Conservation (phyloP, 1,140 invertebrate genomes). For the Drosophila serrata region DNA sequence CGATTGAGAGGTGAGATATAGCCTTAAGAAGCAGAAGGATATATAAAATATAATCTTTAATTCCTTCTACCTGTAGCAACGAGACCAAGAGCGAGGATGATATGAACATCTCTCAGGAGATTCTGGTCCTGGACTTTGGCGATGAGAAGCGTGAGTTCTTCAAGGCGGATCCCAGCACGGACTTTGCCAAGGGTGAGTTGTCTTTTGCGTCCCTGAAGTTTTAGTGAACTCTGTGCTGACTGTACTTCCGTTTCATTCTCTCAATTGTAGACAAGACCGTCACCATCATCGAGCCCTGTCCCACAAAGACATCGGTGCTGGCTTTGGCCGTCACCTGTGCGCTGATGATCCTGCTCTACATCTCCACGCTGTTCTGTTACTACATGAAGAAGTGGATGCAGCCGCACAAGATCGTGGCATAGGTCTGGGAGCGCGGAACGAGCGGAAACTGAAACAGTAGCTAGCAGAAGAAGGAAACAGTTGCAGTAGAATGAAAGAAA, state of each 20-base stretch:
- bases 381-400: conserved; percentile 96
- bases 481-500: conserved; percentile 14
- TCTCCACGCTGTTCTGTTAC: conserved; percentile 95
- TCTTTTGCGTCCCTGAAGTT: background rate
- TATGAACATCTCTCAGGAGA: conserved; percentile 97
- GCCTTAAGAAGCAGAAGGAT: background rate
- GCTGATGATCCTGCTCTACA: conserved; percentile 94
- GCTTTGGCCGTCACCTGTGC: conserved; percentile 95
- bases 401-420: conserved; percentile 92
- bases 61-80: conserved; percentile 66
- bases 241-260: background rate
- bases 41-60: background rate
- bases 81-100: conserved; percentile 91
- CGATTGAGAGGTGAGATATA: conserved; percentile 85
- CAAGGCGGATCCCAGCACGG: conserved; percentile 91
- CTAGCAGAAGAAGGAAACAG: conserved; percentile 1
- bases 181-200: conserved; percentile 89
- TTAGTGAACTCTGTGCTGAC: background rate
- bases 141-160: conserved; percentile 94
- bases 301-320: conserved; percentile 95
- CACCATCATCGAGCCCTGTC: conserved; percentile 94
- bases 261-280: conserved; percentile 91
- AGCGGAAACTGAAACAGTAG: conserved; percentile 18
- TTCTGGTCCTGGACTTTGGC: conserved; percentile 95
- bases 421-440: conserved; percentile 59